Conservation (phyloP, 2,888 invertebrate species). For the Luperina testacea region DNA sequence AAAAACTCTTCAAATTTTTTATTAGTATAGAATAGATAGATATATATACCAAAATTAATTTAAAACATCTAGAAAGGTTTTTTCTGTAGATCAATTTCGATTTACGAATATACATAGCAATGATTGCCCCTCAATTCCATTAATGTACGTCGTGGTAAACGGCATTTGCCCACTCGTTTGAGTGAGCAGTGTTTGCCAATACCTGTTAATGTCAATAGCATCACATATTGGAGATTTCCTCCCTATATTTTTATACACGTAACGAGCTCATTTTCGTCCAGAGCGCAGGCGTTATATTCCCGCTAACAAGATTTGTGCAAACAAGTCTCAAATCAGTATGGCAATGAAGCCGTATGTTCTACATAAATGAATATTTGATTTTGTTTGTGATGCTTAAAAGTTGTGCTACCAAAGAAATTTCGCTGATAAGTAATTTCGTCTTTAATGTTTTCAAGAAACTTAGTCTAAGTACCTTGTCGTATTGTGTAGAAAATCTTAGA, state of each 20-base stretch:
- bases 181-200: conserved; percentile 65
- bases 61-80: background rate
- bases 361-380: conserved; percentile 71
- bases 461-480: conserved; percentile 6
- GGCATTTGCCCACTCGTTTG: conserved; percentile 58
- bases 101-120: conserved; percentile 36
- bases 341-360: conserved; percentile 69
- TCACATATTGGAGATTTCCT: conserved; percentile 65
- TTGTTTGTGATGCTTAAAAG: conserved; percentile 67
- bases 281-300: conserved; percentile 69
- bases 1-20: background rate
- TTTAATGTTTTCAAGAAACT: conserved; percentile 45
- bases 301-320: conserved; percentile 79
- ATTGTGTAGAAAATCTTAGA: conserved; percentile 19
- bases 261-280: conserved; percentile 74
- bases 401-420: conserved; percentile 57
- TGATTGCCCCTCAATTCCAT: conserved; percentile 35
- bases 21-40: background rate
- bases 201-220: conserved; percentile 63
- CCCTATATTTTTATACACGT: conserved; percentile 69
- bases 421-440: conserved; percentile 57
- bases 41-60: background rate
- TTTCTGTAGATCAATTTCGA: conserved; percentile 16
- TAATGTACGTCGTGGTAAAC: conserved; percentile 45
- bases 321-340: conserved; percentile 78